Base-by-base conservation (phyloP, 2,113 vertebrate species). In the Tretioscincus oriximinensis region DNA sequence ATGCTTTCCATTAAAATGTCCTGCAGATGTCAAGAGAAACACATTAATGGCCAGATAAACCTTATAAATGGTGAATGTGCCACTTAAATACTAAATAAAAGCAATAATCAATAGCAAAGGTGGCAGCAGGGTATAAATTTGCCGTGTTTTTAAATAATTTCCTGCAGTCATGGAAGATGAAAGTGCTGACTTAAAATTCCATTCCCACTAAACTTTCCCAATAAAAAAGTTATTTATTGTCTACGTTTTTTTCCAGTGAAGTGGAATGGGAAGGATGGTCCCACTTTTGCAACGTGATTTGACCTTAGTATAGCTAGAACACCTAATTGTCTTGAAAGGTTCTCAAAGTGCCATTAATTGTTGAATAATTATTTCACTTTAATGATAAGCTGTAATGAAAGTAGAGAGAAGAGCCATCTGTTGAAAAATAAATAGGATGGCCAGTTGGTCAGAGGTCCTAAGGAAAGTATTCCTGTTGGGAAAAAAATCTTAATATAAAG, bases 1-100 rank as follows among this genome's bases (percentile, higher is more conserved):
- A 93, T 90, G 86, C 89, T 92, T 95, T 92, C 88, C 90, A 92
- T 94, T 92, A 91, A 85, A 92, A 77, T 87, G 77, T 91, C 85
- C 90, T 85, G 73, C 60, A 79, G 61, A 60, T 89, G 86, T 92
- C 89, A 91, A 92, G 89, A 91, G 84, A 81, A 89, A 74, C 45
- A 76, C 87, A 89, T 90, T 92, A 93, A 88, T 24, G 12, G 35
- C 29, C 76, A 88, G 81, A 91, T 80, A 90, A 88, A 78, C 71
- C 20, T 88, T 84, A 88, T 58, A 86, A 90, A 89, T 76, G 79
- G 31, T 14, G 64, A 77, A 20, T 11, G 28, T 65, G 78, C 24
- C 61, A 16, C 28, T 87, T 76, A 87, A 79, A 88, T 84, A 81
- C 65, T 85, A 91, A 92, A 82, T 76, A 88, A 90, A 92, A 65